Base-by-base conservation (phyloP, 2,113 vertebrate species). In the Aptenodytes patagonicus region DNA sequence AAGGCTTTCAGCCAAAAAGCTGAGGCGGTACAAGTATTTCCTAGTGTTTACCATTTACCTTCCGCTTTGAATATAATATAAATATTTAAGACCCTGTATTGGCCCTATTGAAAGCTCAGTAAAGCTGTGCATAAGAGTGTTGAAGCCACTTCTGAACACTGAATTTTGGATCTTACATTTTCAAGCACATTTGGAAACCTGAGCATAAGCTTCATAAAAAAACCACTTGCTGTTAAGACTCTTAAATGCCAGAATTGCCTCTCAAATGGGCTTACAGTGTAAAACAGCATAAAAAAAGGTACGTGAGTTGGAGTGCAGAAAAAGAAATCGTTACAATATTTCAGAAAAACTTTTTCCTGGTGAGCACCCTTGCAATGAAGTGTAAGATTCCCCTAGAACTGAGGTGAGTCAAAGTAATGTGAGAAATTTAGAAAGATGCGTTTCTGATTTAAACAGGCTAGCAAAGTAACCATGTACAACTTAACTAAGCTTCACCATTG, bases 261-360 rank as follows among this genome's bases (percentile, higher is more conserved):
- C 68, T 80, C 52, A 64, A 80, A 40, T 2, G 13, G 38, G 32
- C 10, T 76, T 54, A 9, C 0, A 7, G 5, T 0, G 0, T 55
- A 31, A 88, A 90, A 60, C 10, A 55, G 42, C 22, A 54, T 10
- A 12, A 73, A 57, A 54, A 32, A n/a, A 51, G 5, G 7, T 11
- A 22, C 0, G 0, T 1, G 31, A 49, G 14, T 9, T 55, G 7
- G 19, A 64, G 13, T 11, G 25, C 22, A 79, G 34, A 38, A 61
- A n/a, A 81, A 55, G 6, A 58, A 6, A 6, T 7, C 2, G 14
- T n/a, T 51, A 18, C 5, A 36, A 4, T 40, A 57, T 29, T 62
- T 66, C 44, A 75, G 82, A 77, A 72, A 12, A 57, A 34, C 8
- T 34, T 89, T 40, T 57, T 28, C 46, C 34, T 84, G 7, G 24